Base-by-base conservation (phyloP, 2,888 invertebrate genomes). In the Idaea aversata region DNA sequence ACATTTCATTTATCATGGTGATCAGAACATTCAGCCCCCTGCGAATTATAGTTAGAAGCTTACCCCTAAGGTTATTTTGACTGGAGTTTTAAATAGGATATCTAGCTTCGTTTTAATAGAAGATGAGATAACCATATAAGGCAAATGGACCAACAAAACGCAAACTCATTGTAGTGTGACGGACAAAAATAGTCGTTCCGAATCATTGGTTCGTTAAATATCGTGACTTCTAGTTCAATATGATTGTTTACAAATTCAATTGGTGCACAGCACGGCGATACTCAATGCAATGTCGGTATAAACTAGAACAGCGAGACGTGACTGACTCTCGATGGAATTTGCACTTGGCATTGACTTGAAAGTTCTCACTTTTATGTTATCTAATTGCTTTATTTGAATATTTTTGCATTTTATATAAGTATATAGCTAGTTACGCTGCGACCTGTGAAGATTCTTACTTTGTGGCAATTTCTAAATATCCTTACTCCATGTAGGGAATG, bases 171-270 rank as follows among this genome's bases (percentile, higher is more conserved):
- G 47, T 47, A 47, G 47, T 47, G 47, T 47, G 10, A 47, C 47
- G 47, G 47, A 47, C 47, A 47, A 7, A 47, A 47, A 47, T 47
- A 47, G 47, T 47, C 47, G 47, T 47, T 47, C 47, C 47, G 47
- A 47, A 47, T 47, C 25, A 60, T 62, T 67, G 63, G 65, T 70
- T 70, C 66, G 72, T 66, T 61, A 47, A 68, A 10, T 61, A 68
- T 65, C 66, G 72, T 66, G 69, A 71, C 61, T 64, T 36, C 34
- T 62, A 70, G 66, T 63, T 63, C 47, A 36, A 35, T 67, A 13
- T 59, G 63, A 75, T 73, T 74, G 75, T 74, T 73, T 65, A 73
- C 70, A 13, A 59, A 13, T 25, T 6, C 58, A 47, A 47, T 47
- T 47, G 7, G 47, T 47, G 7, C 7, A 6, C 3, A 47, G 47